Percentiles rank a stretch among this genome's conserved stretches.
Evolutionary conservation across 2,888 invertebrate genomes (phyloP).

Genomic region (Heliconius hortense): DNA sequence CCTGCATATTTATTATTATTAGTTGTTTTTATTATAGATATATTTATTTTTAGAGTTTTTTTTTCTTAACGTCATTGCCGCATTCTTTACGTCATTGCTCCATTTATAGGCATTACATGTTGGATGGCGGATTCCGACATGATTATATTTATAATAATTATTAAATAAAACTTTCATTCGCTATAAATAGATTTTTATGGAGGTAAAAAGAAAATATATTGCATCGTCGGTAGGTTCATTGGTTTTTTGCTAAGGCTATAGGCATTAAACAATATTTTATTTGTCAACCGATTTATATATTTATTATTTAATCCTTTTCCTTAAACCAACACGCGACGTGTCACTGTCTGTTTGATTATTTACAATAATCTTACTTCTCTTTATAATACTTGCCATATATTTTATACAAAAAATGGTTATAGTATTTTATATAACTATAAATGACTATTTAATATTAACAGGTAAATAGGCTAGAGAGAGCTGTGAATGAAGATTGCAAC

Average conservation of each 20-base stretch:
- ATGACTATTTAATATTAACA: conserved; percentile 20
- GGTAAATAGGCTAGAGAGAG: conserved; percentile 26
- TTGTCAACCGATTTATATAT: not conserved
- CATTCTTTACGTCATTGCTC: not conserved
- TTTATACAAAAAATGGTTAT: not conserved
- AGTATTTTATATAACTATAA: not conserved
- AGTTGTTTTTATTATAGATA: not conserved
- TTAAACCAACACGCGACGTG: not conserved
- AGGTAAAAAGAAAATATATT: not conserved
- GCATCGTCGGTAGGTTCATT: not conserved
- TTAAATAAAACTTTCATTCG: not conserved
- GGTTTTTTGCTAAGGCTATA: not conserved
- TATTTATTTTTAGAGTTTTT: not conserved
- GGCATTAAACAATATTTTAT: not conserved
- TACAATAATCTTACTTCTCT: no score
- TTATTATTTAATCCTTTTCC: not conserved
- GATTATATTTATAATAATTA: not conserved
- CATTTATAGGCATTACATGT: not conserved
- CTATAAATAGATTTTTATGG: not conserved
- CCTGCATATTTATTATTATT: not conserved
- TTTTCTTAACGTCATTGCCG: not conserved
- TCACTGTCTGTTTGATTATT: no score
- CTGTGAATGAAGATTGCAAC: conserved; percentile 26
- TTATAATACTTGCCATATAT: not conserved
- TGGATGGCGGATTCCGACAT: not conserved